Conservation (phyloP, 2,888 invertebrate species). For the Cerastis rubricosa region DNA sequence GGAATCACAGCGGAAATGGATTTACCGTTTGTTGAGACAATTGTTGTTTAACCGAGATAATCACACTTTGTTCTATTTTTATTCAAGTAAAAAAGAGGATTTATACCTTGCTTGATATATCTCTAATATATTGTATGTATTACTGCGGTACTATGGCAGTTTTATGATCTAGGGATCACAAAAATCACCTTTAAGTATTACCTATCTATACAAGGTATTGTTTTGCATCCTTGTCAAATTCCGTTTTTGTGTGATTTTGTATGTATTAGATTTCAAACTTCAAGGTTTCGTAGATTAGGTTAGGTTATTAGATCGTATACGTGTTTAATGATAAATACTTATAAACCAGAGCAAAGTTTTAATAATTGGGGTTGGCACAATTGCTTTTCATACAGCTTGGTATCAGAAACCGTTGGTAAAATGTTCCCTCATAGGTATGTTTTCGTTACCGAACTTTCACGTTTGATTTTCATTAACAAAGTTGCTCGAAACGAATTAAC, state of each 20-base stretch:
- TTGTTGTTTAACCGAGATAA: constrained; percentile 35
- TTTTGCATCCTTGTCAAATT: no score
- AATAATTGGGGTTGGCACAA: constrained; percentile 34
- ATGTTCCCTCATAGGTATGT: constrained; percentile 46
- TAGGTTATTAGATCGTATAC: constrained; percentile 1
- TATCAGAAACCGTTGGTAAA: constrained; percentile 23
- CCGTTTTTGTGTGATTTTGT: background rate
- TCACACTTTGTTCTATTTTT: constrained; percentile 22
- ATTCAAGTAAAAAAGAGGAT: constrained; percentile 18
- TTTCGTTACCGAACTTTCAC: constrained; percentile 56
- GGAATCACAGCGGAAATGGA: constrained; percentile 37
- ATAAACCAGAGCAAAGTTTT: constrained; percentile 45
- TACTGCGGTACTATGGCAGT: no score
- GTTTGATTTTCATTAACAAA: constrained; percentile 69
- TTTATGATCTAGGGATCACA: background rate
- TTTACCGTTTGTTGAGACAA: constrained; percentile 49
- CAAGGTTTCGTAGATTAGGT: no score
- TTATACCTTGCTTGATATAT: background rate
- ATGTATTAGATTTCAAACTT: background rate
- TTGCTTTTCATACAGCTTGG: constrained; percentile 27
- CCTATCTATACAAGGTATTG: background rate
- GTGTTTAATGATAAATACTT: constrained; percentile 25
- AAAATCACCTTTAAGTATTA: background rate
- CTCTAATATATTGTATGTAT: background rate
- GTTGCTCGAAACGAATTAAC: constrained; percentile 68